Base-by-base conservation (phyloP, 2,113 vertebrate genomes). In the Microtus oregoni region DNA sequence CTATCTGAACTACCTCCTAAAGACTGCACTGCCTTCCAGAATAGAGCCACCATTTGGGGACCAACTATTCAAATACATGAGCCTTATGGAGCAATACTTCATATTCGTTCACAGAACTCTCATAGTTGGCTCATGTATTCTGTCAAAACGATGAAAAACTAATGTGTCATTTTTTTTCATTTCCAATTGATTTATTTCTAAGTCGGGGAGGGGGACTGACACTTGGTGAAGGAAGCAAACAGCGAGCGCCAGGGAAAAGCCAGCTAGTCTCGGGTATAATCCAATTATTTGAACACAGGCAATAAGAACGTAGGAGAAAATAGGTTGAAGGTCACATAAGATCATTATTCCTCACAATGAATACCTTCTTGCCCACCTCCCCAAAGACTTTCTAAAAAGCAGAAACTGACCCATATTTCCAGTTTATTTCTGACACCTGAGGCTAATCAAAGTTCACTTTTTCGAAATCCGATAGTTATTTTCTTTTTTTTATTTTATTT, bases 401-500 rank as follows among this genome's bases (percentile, higher is more conserved):
- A 97, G 70, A 97, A 92, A 97, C 92, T 86, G 93, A 85, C 76
- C 70, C 93, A 86, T 97, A 98, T 98, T 98, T 98, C 86, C 89
- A 93, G 97, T 97, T 98, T 97, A 97, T 97, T 98, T 97, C 97
- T 98, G 97, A 98, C 97, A 97, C 92, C 92, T 97, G 97, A 98
- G 98, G 97, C 98, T 98, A 98, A 98, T 98, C 98, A 98, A 98
- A 98, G 95, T 96, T 97, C 94, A 72, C 97, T 97, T 98, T 97
- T 94, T 50, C 97, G 97, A 98, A 98, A 97, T 97, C 94, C 96
- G 98, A 97, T 98, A 98, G 97, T 98, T 98, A 97, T 94, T 98
- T 92, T 97, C 98, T n/a, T n/a, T n/a, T n/a, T n/a, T n/a, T n/a
- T n/a, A n/a, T n/a, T n/a, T n/a, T n/a, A n/a, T n/a, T n/a, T n/a